These are phyloP conservation scores for Siphamia tubifer DNA, from an alignment of 2,113 vertebrate species.

Conservation along the genomic window DNA sequence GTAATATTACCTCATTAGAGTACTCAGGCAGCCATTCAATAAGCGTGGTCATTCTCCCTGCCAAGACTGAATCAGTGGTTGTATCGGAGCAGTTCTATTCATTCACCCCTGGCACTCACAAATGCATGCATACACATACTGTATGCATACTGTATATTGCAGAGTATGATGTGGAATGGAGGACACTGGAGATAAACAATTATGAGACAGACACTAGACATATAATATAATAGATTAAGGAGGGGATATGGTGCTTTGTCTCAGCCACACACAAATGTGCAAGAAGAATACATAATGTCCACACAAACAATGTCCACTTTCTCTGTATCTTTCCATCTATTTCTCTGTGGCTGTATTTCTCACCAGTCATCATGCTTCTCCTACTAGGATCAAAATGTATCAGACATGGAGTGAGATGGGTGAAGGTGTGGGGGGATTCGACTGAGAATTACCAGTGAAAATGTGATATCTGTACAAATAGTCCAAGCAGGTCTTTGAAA, in stretches of 20 bases:
- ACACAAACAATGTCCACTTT: background rate
- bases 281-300: slow-evolving; percentile 3
- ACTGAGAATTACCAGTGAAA: slow-evolving; percentile 11
- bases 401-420: slow-evolving; percentile 11
- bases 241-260: background rate
- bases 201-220: background rate
- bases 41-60: slow-evolving; percentile 64
- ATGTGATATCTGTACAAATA: slow-evolving; percentile 44
- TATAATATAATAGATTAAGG: background rate
- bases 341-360: slow-evolving; percentile 6
- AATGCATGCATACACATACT: background rate
- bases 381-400: slow-evolving; percentile 41
- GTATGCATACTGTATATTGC: background rate
- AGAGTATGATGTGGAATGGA: background rate
- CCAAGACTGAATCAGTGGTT: slow-evolving; percentile 47
- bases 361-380: slow-evolving; percentile 15
- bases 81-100: slow-evolving; percentile 51
- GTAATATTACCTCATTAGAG: slow-evolving; percentile 78
- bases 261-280: slow-evolving; percentile 8
- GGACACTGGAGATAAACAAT: background rate
- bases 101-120: slow-evolving; percentile 6
- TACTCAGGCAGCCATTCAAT: slow-evolving; percentile 72
- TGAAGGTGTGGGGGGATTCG: background rate
- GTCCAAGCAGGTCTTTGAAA: slow-evolving; percentile 55
- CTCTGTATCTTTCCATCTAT: background rate